These are phyloP conservation scores for Drosophila teissieri DNA, from an alignment of 1,140 invertebrate species.

Conservation along the genomic window DNA sequence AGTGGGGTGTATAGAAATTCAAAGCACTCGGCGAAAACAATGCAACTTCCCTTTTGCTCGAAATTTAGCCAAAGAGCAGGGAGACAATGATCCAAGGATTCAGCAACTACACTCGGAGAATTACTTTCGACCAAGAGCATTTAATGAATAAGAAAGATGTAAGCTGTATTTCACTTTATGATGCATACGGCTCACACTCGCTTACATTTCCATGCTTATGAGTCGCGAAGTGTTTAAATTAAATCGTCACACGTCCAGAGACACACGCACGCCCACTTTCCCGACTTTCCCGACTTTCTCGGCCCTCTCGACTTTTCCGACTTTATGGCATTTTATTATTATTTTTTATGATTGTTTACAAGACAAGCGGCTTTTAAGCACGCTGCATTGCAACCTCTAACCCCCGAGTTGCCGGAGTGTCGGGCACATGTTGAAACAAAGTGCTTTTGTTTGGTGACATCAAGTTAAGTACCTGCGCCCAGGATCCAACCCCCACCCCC, in stretches of 20 bases:
- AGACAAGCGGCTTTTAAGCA: conserved; percentile 78
- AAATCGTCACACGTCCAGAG: conserved; percentile 35
- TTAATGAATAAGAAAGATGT: no score
- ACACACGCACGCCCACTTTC: background rate
- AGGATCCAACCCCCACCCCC: conserved; percentile 10
- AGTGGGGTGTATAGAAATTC: conserved; percentile 5
- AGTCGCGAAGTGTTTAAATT: conserved; percentile 32
- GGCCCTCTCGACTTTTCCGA: conserved; percentile 35
- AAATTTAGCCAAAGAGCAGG: conserved; percentile 27
- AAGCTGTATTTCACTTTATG: no score
- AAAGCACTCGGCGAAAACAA: conserved; percentile 52
- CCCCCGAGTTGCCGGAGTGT: conserved; percentile 34
- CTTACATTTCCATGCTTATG: background rate
- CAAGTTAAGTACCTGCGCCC: conserved; percentile 78
- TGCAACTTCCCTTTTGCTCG: conserved; percentile 42
- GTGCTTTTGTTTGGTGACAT: conserved; percentile 82
- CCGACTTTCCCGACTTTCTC: conserved; percentile 35
- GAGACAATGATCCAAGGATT: conserved; percentile 34
- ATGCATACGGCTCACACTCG: no score
- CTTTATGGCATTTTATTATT: conserved; percentile 82
- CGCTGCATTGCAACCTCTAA: conserved; percentile 65
- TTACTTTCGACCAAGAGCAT: no score
- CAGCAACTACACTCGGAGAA: no score
- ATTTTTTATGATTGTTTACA: conserved; percentile 83
- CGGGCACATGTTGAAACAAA: conserved; percentile 78